Conservation (phyloP, 2,888 invertebrate species). For the Xestia ashworthii region DNA sequence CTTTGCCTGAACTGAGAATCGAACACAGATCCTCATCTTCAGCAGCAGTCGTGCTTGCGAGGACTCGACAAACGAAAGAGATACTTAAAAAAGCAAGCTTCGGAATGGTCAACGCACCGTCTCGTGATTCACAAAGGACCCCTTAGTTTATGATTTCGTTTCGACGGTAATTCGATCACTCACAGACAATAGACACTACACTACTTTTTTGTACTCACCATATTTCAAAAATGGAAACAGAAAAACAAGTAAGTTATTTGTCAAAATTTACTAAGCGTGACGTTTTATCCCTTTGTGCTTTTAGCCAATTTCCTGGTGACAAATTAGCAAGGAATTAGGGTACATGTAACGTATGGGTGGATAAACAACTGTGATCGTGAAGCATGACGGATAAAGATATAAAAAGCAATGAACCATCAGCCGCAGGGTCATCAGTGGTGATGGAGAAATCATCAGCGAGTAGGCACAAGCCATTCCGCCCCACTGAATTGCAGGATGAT, state of each 20-base stretch:
- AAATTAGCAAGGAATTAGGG: constrained; percentile 77
- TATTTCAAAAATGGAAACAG: constrained; percentile 83
- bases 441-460: constrained; percentile 75
- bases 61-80: neutral
- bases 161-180: neutral
- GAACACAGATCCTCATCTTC: neutral
- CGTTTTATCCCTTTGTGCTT: constrained; percentile 80
- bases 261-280: constrained; percentile 86
- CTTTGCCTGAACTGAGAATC: neutral
- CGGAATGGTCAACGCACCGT: neutral
- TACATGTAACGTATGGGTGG: constrained; percentile 79
- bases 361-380: constrained; percentile 72
- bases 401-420: constrained; percentile 69
- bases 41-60: neutral
- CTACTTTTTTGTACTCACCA: constrained; percentile 65
- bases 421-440: constrained; percentile 72
- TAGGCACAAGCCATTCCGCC: constrained; percentile 75
- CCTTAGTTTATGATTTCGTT: neutral
- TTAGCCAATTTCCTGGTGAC: constrained; percentile 76
- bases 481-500: constrained; percentile 76
- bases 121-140: neutral
- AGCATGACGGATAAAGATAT: constrained; percentile 85
- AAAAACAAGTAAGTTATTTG: constrained; percentile 80
- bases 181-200: constrained; percentile 18
- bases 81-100: neutral